Evolutionary conservation across 2,113 vertebrate species (phyloP).

Genomic region (Castor canadensis): DNA sequence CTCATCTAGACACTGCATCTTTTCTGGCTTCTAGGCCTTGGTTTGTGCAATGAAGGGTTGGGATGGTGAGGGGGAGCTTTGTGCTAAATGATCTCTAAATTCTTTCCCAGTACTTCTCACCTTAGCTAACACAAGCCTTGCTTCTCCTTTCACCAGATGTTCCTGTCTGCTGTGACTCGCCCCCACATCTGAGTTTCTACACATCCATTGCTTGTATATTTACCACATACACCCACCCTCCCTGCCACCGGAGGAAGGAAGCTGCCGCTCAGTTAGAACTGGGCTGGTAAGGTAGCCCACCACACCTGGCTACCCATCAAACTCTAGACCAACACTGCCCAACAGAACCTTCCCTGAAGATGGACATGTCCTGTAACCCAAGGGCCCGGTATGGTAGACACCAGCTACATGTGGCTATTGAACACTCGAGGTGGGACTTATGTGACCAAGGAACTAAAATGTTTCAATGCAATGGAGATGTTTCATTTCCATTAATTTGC

Average conservation of each 20-base stretch:
- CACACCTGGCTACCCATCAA: rapidly evolving
- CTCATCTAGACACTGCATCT: background rate
- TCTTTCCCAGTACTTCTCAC: background rate
- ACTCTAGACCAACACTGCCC: background rate
- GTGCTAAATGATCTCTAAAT: background rate
- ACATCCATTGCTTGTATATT: background rate
- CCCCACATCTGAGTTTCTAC: background rate
- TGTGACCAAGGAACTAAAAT: rapidly evolving
- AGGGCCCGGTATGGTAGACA: rapidly evolving
- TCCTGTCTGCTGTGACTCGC: background rate
- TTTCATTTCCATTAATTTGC: background rate
- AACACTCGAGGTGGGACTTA: background rate
- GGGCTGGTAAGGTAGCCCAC: background rate
- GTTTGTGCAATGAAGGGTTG: background rate
- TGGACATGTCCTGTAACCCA: background rate
- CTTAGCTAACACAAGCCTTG: background rate
- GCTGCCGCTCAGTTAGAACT: rapidly evolving
- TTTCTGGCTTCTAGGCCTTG: background rate
- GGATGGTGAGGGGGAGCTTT: background rate
- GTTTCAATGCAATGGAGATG: background rate
- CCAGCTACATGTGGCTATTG: no score
- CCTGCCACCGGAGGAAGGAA: background rate
- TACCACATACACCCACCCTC: background rate
- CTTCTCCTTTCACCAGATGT: background rate
- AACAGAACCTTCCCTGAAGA: rapidly evolving